Evolutionary conservation across 2,797 vertebrate genomes (phyloP).

Genomic region (Chelonia mydas): DNA sequence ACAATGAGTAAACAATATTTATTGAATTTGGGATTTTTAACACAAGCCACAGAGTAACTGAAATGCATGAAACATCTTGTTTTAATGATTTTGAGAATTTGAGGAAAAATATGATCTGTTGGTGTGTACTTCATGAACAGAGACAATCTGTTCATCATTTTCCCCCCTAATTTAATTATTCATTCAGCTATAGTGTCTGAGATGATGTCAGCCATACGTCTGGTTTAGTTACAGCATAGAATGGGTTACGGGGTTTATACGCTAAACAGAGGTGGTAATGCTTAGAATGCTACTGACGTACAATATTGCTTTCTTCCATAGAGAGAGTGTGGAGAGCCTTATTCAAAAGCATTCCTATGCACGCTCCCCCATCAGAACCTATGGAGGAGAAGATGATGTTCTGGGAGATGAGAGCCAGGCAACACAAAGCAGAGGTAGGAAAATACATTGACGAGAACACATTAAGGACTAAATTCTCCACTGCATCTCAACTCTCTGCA

Average conservation of each 20-base stretch:
- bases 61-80: background rate
- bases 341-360: conserved; percentile 99
- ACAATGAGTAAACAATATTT: background rate
- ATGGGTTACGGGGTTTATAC: background rate
- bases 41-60: fast-evolving
- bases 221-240: background rate
- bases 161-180: background rate
- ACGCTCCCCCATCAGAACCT: conserved; percentile 96
- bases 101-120: background rate
- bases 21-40: background rate
- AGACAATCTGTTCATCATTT: background rate
- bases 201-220: background rate
- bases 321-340: conserved; percentile 98
- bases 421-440: conserved; percentile 89
- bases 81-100: background rate
- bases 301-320: conserved; percentile 76
- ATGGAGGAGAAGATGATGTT: conserved; percentile 92
- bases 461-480: background rate
- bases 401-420: conserved; percentile 90
- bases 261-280: background rate
- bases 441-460: background rate
- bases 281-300: conserved; percentile 15
- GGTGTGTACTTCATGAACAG: background rate
- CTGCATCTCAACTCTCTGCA: background rate
- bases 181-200: background rate